Base-by-base conservation (phyloP, 37 sponge, comb jelly and placozoan species). In the Eunapius fragilis region DNA sequence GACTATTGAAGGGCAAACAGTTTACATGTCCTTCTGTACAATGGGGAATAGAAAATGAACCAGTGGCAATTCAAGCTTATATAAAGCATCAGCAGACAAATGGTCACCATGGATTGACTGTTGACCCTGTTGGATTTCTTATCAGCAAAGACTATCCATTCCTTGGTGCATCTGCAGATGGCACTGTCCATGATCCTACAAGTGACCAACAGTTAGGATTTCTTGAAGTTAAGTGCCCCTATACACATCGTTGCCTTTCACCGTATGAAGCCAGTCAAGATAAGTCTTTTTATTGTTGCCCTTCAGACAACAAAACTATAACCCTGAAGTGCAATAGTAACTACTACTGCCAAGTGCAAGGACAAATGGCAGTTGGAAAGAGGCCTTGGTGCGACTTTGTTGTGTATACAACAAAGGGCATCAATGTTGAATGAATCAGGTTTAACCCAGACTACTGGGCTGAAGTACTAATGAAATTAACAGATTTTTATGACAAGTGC, bases 101-200 rank as follows among this genome's bases (percentile, higher is more conserved):
- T 48, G 91, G 91, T 19, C 87, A 90, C 78, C 75, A 24, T 12
- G 69, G 76, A 26, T 31, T 90, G 31, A 24, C 45, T 45, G 91
- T 86, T 23, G 17, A 23, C 32, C 68, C 91, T 37, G 69, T 38
- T 80, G 91, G 91, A 31, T 85, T 90, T 33, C n/a, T 82, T 12
- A 75, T 91, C 23, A 86, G 82, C 32, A 19, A 58, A 2, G 19
- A 47, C 6, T 72, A 86, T n/a, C 78, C 82, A 22, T 86, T 50
- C 68, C 82, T 91, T 67, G 91, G 91, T 35, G 91, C 87, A 26
- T 74, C 87, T 27, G 87, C 91, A 86, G 91, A 91, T 86, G 83
- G 91, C 25, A 49, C 73, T 25, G 91, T 91, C 0, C 83, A 86
- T 82, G 87, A 91, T 68, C 91, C 87, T 28, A 82, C 78, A n/a